phyloP scores from a whole-genome alignment of 2,888 invertebrate species.

The Amiota minor region DNA sequence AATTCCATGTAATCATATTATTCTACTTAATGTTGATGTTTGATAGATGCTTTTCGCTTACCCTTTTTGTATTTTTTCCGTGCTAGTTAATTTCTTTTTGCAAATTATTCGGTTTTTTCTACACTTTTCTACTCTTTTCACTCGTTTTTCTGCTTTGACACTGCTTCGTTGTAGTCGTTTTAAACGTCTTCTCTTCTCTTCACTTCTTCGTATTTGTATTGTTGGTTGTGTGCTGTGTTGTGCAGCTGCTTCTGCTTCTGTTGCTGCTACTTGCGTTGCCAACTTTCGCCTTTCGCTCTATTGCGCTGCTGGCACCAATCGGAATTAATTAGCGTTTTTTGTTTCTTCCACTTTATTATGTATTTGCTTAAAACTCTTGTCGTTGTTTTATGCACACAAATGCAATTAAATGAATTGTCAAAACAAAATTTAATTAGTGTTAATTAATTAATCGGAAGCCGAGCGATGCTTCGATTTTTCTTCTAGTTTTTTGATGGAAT shows the following conservation, averaged over 20 bases:
- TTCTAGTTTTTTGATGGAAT: too few species aligned
- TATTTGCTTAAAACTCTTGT: too few species aligned
- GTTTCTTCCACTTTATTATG: too few species aligned
- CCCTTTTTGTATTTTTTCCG: slow-evolving; percentile 27
- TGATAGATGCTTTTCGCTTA: background rate
- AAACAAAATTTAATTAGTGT: too few species aligned
- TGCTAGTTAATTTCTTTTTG: slow-evolving; percentile 20
- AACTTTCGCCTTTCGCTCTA: slow-evolving; percentile 16
- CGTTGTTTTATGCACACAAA: too few species aligned
- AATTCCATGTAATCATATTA: too few species aligned
- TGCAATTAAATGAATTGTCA: too few species aligned
- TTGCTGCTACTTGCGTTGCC: slow-evolving; percentile 22
- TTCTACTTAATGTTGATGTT: too few species aligned
- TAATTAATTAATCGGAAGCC: too few species aligned
- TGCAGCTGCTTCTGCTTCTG: slow-evolving; percentile 19
- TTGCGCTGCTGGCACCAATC: background rate
- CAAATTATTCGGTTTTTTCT: slow-evolving; percentile 4
- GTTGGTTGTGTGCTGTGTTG: background rate
- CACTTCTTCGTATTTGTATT: too few species aligned
- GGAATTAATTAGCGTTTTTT: too few species aligned
- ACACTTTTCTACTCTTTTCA: slow-evolving; percentile 7
- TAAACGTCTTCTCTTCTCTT: background rate
- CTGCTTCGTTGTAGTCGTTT: background rate
- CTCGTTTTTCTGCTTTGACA: slow-evolving; percentile 12
- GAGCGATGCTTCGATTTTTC: too few species aligned